phyloP scores from a whole-genome alignment of 1,140 invertebrate genomes.

The Drosophila ficusphila region DNA sequence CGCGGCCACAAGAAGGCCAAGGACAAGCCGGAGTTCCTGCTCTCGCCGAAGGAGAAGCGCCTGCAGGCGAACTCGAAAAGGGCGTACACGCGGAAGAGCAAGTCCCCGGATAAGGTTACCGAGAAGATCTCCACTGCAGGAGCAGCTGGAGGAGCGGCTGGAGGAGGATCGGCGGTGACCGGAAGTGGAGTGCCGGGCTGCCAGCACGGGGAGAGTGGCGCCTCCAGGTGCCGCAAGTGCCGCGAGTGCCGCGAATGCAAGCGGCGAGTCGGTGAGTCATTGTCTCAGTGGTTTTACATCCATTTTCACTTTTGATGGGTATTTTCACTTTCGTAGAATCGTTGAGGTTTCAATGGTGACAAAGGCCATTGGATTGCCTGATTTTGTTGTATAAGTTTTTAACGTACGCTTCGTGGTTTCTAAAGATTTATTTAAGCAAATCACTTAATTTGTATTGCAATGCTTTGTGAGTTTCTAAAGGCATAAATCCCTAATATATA shows the following conservation, averaged over 20 bases:
- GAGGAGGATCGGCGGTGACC: background rate
- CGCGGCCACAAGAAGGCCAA: constrained; percentile 64
- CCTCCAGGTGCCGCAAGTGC: constrained; percentile 36
- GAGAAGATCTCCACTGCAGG: no score
- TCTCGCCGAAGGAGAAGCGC: constrained; percentile 71
- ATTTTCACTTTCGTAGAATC: no score
- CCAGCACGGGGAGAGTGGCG: constrained; percentile 3
- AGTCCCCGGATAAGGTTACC: constrained; percentile 44
- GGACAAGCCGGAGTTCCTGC: constrained; percentile 63
- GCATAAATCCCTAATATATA: no score
- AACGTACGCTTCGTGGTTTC: no score
- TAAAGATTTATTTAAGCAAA: no score
- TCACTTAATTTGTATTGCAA: no score
- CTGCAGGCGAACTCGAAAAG: constrained; percentile 55
- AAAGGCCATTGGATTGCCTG: no score
- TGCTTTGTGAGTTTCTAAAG: no score
- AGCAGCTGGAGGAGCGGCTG: no score
- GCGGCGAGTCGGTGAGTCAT: constrained; percentile 40
- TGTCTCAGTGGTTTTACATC: no score
- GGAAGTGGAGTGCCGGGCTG: background rate
- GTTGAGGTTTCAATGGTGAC: no score
- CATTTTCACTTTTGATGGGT: background rate
- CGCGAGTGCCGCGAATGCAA: constrained; percentile 48
- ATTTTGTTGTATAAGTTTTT: no score
- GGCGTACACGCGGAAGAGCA: constrained; percentile 58